phyloP scores from a whole-genome alignment of 2,113 vertebrate genomes.

The Scomber colias region DNA sequence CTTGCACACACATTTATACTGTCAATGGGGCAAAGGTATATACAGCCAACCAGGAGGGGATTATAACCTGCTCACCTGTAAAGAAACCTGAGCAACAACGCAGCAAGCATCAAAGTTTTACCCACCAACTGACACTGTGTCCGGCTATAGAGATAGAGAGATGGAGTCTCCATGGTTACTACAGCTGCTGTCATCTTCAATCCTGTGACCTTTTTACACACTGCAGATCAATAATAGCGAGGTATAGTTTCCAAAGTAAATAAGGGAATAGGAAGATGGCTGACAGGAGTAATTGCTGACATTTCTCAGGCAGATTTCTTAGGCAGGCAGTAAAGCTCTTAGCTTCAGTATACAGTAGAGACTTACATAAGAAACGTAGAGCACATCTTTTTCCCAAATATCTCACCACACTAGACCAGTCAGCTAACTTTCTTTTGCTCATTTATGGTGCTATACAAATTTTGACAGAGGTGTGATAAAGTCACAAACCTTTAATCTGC shows the following conservation, averaged over 20 bases:
- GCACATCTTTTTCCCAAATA: slow-evolving; percentile 1
- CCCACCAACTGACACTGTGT: slow-evolving; percentile 23
- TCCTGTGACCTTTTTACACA: slow-evolving; percentile 76
- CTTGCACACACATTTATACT: neutral
- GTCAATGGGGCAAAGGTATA: neutral
- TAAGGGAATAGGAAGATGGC: slow-evolving; percentile 59
- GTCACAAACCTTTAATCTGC: slow-evolving; percentile 32
- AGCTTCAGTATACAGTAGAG: slow-evolving; percentile 31
- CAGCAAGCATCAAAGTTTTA: slow-evolving; percentile 38
- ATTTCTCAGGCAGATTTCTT: slow-evolving; percentile 75
- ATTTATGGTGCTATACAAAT: neutral
- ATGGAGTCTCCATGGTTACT: slow-evolving; percentile 66
- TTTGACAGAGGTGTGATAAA: slow-evolving; percentile 23
- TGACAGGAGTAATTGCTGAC: slow-evolving; percentile 77
- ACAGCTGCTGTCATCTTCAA: slow-evolving; percentile 68
- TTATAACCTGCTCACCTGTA: slow-evolving; percentile 12
- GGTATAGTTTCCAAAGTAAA: slow-evolving; percentile 68
- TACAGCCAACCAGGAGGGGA: neutral
- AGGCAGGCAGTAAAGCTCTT: slow-evolving; percentile 39
- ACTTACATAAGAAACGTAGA: slow-evolving; percentile 11
- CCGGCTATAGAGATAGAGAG: slow-evolving; percentile 18
- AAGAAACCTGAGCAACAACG: slow-evolving; percentile 28
- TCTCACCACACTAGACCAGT: neutral
- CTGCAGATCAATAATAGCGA: slow-evolving; percentile 71
- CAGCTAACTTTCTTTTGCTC: neutral